These are phyloP conservation scores for Phenganax stokvisi DNA, from an alignment of 92 coral and sea anemone species.

Conservation along the genomic window DNA sequence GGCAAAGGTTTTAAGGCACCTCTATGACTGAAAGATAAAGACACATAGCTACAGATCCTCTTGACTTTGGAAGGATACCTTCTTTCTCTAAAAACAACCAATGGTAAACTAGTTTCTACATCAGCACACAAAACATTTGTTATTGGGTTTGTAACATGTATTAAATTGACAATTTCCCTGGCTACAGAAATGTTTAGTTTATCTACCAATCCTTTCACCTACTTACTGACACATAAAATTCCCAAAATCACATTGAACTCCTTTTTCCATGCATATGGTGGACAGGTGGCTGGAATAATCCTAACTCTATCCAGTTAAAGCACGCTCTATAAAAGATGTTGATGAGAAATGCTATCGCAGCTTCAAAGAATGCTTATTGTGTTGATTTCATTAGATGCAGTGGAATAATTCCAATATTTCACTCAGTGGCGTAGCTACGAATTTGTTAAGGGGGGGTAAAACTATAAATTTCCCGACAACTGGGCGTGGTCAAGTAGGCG, in stretches of 20 bases:
- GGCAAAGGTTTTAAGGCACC: not conserved
- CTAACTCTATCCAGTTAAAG: not conserved
- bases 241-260: too few species aligned
- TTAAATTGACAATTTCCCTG: not conserved
- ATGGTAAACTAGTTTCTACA: not conserved
- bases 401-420: not conserved
- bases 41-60: not conserved
- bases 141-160: not conserved
- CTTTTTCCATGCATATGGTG: not conserved
- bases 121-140: not conserved
- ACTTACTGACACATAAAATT: not conserved
- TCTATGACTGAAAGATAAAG: not conserved
- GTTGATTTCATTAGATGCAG: not conserved
- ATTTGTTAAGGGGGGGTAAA: too few species aligned
- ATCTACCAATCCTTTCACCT: not conserved
- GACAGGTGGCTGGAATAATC: not conserved
- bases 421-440: too few species aligned
- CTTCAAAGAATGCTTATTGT: not conserved
- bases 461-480: too few species aligned
- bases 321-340: not conserved
- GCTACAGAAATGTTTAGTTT: not conserved
- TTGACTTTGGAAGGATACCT: not conserved
- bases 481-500: too few species aligned
- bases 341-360: not conserved
- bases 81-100: not conserved